phyloP scores from a whole-genome alignment of 1,140 invertebrate species.

The Sycophila sp. region DNA sequence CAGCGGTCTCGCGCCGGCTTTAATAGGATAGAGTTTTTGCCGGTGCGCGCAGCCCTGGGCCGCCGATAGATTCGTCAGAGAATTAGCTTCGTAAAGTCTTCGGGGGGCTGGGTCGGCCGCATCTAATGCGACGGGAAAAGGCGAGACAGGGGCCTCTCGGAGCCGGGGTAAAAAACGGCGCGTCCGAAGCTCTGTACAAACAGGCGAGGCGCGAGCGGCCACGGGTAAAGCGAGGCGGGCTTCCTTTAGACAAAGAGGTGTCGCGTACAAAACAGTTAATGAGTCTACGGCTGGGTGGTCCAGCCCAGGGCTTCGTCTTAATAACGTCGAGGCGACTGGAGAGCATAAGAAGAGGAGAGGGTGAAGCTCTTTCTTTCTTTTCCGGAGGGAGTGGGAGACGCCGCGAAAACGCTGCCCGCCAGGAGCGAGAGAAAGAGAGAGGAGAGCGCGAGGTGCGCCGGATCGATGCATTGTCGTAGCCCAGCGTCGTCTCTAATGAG shows the following conservation, averaged over 20 bases:
- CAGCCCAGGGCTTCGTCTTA: constrained; percentile 60
- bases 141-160: constrained; percentile 2
- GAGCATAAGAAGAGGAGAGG: constrained; percentile 46
- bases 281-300: constrained; percentile 64
- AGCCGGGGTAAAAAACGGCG: constrained; percentile 30
- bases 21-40: neutral
- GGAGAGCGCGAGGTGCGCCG: no score
- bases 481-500: no score
- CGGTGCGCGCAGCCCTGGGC: neutral
- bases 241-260: constrained; percentile 61
- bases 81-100: constrained; percentile 3
- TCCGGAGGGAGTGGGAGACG: neutral
- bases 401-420: neutral
- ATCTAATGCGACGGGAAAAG: neutral
- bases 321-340: constrained; percentile 60
- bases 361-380: constrained; percentile 35
- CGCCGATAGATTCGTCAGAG: constrained; percentile 25
- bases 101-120: neutral
- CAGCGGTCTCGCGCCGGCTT: neutral
- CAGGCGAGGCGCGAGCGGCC: constrained; percentile 22
- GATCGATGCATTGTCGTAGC: no score
- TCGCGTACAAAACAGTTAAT: constrained; percentile 64
- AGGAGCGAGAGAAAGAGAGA: constrained; percentile 17
- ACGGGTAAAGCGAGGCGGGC: constrained; percentile 34
- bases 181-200: constrained; percentile 46